phyloP scores from a whole-genome alignment of 2,888 invertebrate species.

The Cheiracanthium punctorium region DNA sequence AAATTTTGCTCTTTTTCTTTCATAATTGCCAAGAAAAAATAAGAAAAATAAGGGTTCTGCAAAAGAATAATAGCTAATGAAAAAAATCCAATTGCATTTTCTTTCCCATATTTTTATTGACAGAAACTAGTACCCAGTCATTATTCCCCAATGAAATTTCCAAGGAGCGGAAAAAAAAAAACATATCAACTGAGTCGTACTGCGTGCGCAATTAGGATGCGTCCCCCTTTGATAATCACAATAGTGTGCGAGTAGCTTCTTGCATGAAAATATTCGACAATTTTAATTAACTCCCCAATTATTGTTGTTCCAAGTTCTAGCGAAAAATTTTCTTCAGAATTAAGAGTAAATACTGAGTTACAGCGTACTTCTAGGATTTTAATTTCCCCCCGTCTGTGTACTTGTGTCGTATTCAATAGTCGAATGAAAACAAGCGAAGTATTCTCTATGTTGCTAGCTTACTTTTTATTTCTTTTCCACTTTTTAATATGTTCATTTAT shows the following conservation, averaged over 20 bases:
- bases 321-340: conserved; percentile 66
- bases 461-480: not conserved
- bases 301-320: conserved; percentile 65
- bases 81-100: not conserved
- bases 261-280: conserved; percentile 64
- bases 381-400: conserved; percentile 63
- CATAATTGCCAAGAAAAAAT: too few relatives aligned
- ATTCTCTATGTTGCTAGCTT: conserved; percentile 21
- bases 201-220: conserved; percentile 61
- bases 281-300: conserved; percentile 71
- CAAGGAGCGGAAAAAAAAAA: conserved; percentile 14
- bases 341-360: conserved; percentile 63
- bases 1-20: too few relatives aligned
- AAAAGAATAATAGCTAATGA: too few relatives aligned
- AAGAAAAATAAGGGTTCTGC: too few relatives aligned
- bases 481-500: conserved; percentile 68
- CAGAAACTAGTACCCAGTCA: conserved; percentile 16
- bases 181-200: conserved; percentile 19
- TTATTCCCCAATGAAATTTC: conserved; percentile 26
- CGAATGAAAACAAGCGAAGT: conserved; percentile 64
- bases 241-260: conserved; percentile 57
- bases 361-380: conserved; percentile 61
- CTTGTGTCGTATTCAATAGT: conserved; percentile 66
- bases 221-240: conserved; percentile 50
- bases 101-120: not conserved